Evolutionary conservation across 2,113 vertebrate species (phyloP).

Genomic region (Dinomys branickii): DNA sequence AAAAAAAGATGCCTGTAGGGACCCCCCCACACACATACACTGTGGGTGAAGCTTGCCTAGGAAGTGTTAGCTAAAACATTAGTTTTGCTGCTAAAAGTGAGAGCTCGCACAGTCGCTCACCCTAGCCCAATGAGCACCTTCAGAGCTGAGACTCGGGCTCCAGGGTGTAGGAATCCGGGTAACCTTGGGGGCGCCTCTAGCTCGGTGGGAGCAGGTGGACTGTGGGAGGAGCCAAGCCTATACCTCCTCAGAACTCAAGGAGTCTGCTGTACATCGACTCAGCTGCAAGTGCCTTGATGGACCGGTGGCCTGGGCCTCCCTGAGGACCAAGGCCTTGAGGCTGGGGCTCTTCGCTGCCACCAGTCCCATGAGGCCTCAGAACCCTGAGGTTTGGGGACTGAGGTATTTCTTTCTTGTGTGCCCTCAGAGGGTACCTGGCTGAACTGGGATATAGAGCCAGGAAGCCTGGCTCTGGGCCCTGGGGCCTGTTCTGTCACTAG

Average conservation of each 20-base stretch:
- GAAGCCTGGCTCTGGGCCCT: neutral
- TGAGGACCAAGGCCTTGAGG: too few relatives aligned
- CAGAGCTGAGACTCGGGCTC: constrained; percentile 50
- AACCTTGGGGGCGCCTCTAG: neutral
- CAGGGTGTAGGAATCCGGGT: constrained; percentile 37
- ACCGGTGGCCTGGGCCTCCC: rapidly evolving
- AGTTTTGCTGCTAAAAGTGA: constrained; percentile 28
- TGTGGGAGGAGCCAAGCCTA: neutral
- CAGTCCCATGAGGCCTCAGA: neutral
- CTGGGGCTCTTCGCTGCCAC: neutral
- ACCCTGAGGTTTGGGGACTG: neutral
- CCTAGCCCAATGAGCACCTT: constrained; percentile 55
- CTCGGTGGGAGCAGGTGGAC: neutral
- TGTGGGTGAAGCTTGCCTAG: constrained; percentile 65
- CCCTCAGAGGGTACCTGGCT: too few relatives aligned
- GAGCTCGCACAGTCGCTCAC: neutral
- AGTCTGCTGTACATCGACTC: rapidly evolving
- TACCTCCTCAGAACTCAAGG: neutral
- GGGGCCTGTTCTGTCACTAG: too few relatives aligned
- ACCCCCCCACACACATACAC: neutral
- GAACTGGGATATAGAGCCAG: neutral
- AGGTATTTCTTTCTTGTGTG: neutral
- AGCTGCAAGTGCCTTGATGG: too few relatives aligned
- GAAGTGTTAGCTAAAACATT: constrained; percentile 47
- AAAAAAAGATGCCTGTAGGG: constrained; percentile 63